Evolutionary conservation across 30 jellyfish, hydroid and myxozoan species (phyloP).

Genomic region (Mastigias papua): DNA sequence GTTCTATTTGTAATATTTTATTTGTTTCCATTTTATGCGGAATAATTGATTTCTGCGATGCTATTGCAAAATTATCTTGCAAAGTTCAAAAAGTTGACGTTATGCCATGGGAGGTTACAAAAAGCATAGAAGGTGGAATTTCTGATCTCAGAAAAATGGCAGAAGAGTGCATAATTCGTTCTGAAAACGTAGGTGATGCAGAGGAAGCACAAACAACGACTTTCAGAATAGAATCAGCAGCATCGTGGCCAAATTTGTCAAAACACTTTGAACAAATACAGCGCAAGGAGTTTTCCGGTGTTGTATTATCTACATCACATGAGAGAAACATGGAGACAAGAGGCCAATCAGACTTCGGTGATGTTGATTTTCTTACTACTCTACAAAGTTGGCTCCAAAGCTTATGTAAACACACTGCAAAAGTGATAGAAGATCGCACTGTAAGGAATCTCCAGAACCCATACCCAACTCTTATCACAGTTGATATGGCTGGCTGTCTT

Average conservation of each 20-base stretch:
- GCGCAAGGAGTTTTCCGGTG: slow-evolving; percentile 9
- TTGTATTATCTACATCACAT: slow-evolving; percentile 6
- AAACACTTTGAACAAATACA: slow-evolving; percentile 40
- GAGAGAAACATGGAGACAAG: too few relatives aligned
- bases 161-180: slow-evolving; percentile 13
- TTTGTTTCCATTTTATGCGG: slow-evolving; percentile 43
- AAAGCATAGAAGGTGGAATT: slow-evolving; percentile 28
- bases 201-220: slow-evolving; percentile 25
- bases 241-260: slow-evolving; percentile 49
- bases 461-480: slow-evolving; percentile 30
- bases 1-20: slow-evolving; percentile 7
- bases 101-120: slow-evolving; percentile 32
- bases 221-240: slow-evolving; percentile 8
- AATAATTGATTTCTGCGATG: slow-evolving; percentile 38
- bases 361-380: not conserved
- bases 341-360: not conserved
- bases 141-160: slow-evolving; percentile 25
- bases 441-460: slow-evolving; percentile 16
- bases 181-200: slow-evolving; percentile 21
- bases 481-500: slow-evolving; percentile 48
- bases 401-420: not conserved
- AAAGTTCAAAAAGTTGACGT: slow-evolving; percentile 44
- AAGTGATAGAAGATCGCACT: not conserved
- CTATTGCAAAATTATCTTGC: slow-evolving; percentile 49
- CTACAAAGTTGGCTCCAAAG: not conserved